phyloP scores from a whole-genome alignment of 2,888 invertebrate species.

The Drosophila cyrtoloma region DNA sequence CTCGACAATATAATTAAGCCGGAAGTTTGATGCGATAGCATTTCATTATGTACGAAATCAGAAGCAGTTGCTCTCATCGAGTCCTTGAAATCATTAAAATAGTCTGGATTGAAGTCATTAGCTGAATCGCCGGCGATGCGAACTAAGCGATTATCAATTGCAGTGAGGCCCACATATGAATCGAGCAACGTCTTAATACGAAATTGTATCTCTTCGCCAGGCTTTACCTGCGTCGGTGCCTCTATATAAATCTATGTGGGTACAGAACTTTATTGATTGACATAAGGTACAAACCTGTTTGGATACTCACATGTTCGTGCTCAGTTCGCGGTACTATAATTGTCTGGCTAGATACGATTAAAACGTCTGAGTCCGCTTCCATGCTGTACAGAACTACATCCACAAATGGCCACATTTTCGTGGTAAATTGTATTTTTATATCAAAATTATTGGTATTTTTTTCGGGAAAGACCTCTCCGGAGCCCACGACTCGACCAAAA shows the following conservation, averaged over 20 bases:
- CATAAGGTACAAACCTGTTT: neutral
- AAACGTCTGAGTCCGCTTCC: neutral
- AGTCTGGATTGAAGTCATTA: conserved; percentile 16
- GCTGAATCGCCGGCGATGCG: neutral
- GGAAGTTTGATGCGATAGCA: neutral
- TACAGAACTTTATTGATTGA: neutral
- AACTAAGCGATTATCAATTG: conserved; percentile 12
- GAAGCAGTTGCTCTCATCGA: neutral
- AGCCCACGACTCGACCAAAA: conserved; percentile 27
- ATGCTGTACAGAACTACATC: conserved; percentile 29
- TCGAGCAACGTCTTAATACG: conserved; percentile 4
- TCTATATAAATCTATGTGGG: conserved; percentile 19
- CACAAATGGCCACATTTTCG: conserved; percentile 32
- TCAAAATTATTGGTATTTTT: neutral
- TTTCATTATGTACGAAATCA: neutral
- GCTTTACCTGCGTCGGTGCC: neutral
- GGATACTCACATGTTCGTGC: conserved; percentile 21
- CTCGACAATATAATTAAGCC: conserved; percentile 34
- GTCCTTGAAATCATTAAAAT: conserved; percentile 10
- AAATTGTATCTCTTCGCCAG: conserved; percentile 24
- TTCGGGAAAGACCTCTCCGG: conserved; percentile 12
- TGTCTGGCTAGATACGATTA: conserved; percentile 9
- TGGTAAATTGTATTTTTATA: conserved; percentile 3
- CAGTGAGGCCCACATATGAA: conserved; percentile 37
- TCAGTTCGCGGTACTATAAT: conserved; percentile 9